Evolutionary conservation across 2,797 vertebrate species (phyloP).

Genomic region (Acridotheres tristis): DNA sequence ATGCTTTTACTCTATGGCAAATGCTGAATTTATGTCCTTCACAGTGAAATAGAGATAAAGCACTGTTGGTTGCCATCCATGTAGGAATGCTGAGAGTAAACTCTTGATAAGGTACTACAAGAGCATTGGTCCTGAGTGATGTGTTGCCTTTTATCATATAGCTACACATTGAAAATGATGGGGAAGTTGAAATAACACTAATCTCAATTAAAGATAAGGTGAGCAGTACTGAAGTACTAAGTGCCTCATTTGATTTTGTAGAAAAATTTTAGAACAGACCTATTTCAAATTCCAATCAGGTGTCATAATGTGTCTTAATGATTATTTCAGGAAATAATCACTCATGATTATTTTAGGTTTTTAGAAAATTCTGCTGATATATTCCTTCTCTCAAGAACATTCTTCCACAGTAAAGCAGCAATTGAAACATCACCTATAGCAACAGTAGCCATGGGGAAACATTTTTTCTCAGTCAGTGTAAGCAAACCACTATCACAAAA

Average conservation of each 20-base stretch:
- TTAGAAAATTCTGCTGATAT: not conserved
- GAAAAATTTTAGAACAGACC: not conserved
- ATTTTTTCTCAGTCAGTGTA: not conserved
- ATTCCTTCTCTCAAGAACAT: not conserved
- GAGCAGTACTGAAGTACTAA: not conserved
- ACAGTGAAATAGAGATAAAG: not conserved
- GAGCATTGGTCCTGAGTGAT: not conserved
- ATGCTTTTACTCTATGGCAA: not conserved
- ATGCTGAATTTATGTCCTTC: not conserved
- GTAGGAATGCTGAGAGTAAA: not conserved
- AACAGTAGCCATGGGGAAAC: conserved; percentile 59
- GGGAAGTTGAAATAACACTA: not conserved
- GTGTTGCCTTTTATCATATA: not conserved
- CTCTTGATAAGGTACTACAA: not conserved
- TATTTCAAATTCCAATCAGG: not conserved
- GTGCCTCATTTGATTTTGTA: not conserved
- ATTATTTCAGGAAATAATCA: conserved; percentile 2
- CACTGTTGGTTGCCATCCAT: not conserved
- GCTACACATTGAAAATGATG: not conserved
- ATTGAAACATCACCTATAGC: conserved; percentile 48
- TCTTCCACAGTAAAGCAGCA: conserved; percentile 4
- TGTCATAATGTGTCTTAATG: not conserved
- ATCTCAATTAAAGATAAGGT: not conserved
- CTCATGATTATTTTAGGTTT: not conserved
- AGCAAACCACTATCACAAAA: not conserved